Percentiles rank a stretch among this genome's conserved stretches.
These are phyloP conservation scores for Champsocephalus gunnari DNA, from an alignment of 2,797 vertebrate genomes.

Conservation along the genomic window DNA sequence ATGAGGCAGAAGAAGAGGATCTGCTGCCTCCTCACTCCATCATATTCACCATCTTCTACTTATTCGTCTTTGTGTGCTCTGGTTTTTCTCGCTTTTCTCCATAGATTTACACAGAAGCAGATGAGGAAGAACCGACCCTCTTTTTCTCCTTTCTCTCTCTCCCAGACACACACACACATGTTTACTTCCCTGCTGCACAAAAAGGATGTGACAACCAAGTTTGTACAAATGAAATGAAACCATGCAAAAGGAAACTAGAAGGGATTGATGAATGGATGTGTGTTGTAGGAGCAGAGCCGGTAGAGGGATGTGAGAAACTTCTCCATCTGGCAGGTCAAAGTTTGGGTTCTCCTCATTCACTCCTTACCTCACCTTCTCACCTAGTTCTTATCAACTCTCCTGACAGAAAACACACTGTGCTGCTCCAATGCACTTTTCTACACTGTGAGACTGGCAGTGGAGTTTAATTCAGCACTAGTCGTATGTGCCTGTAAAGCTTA, in stretches of 20 bases:
- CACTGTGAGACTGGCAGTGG: not conserved
- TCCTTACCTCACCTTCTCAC: slow-evolving; percentile 38
- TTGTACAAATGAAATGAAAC: slow-evolving; percentile 13
- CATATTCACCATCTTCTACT: slow-evolving; percentile 20
- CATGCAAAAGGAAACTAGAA: slow-evolving; percentile 7
- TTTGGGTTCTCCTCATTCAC: slow-evolving; percentile 13
- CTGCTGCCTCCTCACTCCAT: slow-evolving; percentile 37
- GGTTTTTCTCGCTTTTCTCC: slow-evolving; percentile 36
- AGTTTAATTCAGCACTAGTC: slow-evolving; percentile 28
- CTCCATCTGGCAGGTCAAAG: slow-evolving; percentile 65
- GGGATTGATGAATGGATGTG: slow-evolving; percentile 13
- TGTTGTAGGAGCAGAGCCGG: slow-evolving; percentile 29
- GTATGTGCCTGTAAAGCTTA: slow-evolving; percentile 20
- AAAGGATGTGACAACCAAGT: slow-evolving; percentile 14
- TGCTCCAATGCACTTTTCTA: slow-evolving; percentile 13
- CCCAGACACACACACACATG: not conserved
- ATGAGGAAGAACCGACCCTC: slow-evolving; percentile 60
- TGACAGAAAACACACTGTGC: slow-evolving; percentile 41
- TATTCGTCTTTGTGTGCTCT: slow-evolving; percentile 20
- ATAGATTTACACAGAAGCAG: slow-evolving; percentile 51
- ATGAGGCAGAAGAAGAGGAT: slow-evolving; percentile 9
- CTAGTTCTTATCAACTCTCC: slow-evolving; percentile 56
- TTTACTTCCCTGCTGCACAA: slow-evolving; percentile 3
- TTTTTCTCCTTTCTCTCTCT: not conserved
- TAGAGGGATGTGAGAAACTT: slow-evolving; percentile 24